Evolutionary conservation across 2,797 vertebrate genomes (phyloP).

Genomic region (Gymnodraco acuticeps): DNA sequence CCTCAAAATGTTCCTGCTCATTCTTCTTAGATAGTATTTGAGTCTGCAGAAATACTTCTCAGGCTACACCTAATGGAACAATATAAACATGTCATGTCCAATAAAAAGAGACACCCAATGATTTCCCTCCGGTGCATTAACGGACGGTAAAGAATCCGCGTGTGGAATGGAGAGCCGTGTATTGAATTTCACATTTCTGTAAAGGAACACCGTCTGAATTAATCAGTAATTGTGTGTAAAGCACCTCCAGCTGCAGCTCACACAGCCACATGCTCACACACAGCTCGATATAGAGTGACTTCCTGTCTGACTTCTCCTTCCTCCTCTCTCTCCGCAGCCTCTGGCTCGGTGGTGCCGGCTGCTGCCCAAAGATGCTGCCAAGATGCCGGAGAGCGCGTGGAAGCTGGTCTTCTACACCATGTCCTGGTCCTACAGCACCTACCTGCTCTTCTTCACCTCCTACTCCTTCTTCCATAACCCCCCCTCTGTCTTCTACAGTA

Average conservation of each 20-base stretch:
- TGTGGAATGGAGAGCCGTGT: background rate
- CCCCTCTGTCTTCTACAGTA: slow-evolving; percentile 93
- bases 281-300: slow-evolving; percentile 1
- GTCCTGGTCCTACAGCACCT: slow-evolving; percentile 93
- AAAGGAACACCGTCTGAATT: slow-evolving; percentile 16
- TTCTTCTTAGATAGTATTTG: background rate
- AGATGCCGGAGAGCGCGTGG: slow-evolving; percentile 98
- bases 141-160: background rate
- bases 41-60: background rate
- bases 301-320: slow-evolving; percentile 36
- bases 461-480: slow-evolving; percentile 96
- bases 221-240: background rate
- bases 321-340: slow-evolving; percentile 84
- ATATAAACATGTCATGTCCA: background rate
- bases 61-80: background rate
- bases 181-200: background rate
- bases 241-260: background rate
- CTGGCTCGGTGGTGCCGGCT: slow-evolving; percentile 88
- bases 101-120: slow-evolving; percentile 2
- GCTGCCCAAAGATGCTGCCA: slow-evolving; percentile 92
- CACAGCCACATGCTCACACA: background rate
- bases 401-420: slow-evolving; percentile 96
- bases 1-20: background rate
- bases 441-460: slow-evolving; percentile 94
- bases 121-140: slow-evolving; percentile 8